These are phyloP conservation scores for Theretra japonica DNA, from an alignment of 2,888 invertebrate species.

Conservation along the genomic window DNA sequence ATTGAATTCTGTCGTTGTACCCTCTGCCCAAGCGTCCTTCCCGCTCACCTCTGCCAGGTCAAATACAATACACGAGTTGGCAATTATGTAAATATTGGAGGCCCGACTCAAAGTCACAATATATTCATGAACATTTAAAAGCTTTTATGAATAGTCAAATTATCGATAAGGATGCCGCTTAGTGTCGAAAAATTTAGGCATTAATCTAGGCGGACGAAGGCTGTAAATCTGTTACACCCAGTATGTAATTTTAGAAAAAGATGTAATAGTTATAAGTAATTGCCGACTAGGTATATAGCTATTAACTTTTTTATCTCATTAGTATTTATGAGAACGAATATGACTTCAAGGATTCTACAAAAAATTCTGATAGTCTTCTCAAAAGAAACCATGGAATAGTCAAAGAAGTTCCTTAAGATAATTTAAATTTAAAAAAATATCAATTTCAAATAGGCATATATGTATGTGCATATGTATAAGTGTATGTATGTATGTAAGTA, in stretches of 20 bases:
- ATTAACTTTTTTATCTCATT: no score
- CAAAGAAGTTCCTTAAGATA: neutral
- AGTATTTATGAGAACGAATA: no score
- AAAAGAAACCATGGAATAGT: neutral
- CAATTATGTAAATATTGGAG: slow-evolving; percentile 1
- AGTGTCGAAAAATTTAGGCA: neutral
- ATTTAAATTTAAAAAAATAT: neutral
- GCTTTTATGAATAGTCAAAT: slow-evolving; percentile 12
- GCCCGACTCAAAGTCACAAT: slow-evolving; percentile 9
- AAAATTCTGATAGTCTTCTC: no score
- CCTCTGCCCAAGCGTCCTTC: no score
- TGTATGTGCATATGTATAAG: neutral
- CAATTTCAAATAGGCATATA: neutral
- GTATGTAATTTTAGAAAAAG: no score
- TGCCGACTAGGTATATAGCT: no score
- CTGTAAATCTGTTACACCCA: neutral
- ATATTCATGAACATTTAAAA: neutral
- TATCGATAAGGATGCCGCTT: neutral
- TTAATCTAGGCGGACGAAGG: neutral
- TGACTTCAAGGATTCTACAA: no score
- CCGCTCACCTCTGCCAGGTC: neutral
- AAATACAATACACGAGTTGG: neutral
- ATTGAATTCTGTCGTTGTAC: no score
- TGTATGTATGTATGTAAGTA: slow-evolving; percentile 1
- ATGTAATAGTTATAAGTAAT: no score